Conservation (phyloP, 37 sponge, comb jelly and placozoan genomes). For the Crambe crambe region DNA sequence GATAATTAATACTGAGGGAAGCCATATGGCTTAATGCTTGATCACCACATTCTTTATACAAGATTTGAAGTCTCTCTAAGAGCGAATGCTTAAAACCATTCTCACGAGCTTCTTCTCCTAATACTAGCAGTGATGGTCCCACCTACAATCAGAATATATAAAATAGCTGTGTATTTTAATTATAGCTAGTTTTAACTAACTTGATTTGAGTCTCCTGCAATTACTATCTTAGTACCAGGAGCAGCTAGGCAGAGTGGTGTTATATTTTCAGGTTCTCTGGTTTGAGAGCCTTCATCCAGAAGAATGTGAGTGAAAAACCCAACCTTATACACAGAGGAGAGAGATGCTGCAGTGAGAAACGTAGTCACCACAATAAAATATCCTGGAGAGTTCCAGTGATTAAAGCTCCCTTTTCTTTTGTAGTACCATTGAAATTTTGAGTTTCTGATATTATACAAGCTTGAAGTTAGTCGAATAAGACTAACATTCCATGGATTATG, state of each 20-base stretch:
- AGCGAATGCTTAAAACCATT: slow-evolving; percentile 66
- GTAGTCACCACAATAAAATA: slow-evolving; percentile 53
- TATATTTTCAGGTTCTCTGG: slow-evolving; percentile 66
- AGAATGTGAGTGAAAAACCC: slow-evolving; percentile 80
- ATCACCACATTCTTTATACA: slow-evolving; percentile 17
- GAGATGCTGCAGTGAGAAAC: slow-evolving; percentile 29
- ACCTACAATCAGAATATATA: slow-evolving; percentile 35
- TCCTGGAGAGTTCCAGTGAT: background rate
- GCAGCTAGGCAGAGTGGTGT: slow-evolving; percentile 62
- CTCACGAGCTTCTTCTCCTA: slow-evolving; percentile 57
- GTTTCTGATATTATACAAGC: background rate
- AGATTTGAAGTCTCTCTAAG: slow-evolving; percentile 41
- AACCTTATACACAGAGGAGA: background rate
- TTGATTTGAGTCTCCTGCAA: slow-evolving; percentile 75
- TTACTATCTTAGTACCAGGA: slow-evolving; percentile 58
- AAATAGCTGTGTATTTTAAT: too few species aligned
- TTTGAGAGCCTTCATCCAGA: slow-evolving; percentile 79
- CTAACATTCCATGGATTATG: background rate
- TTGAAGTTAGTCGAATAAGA: slow-evolving; percentile 7
- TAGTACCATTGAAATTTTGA: background rate
- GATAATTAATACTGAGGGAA: slow-evolving; percentile 52
- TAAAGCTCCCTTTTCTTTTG: background rate
- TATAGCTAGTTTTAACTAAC: slow-evolving; percentile 18
- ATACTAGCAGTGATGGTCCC: slow-evolving; percentile 70
- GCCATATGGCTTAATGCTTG: background rate